These are phyloP conservation scores for Lasioglossum villosulum DNA, from an alignment of 2,888 invertebrate genomes.

Conservation along the genomic window DNA sequence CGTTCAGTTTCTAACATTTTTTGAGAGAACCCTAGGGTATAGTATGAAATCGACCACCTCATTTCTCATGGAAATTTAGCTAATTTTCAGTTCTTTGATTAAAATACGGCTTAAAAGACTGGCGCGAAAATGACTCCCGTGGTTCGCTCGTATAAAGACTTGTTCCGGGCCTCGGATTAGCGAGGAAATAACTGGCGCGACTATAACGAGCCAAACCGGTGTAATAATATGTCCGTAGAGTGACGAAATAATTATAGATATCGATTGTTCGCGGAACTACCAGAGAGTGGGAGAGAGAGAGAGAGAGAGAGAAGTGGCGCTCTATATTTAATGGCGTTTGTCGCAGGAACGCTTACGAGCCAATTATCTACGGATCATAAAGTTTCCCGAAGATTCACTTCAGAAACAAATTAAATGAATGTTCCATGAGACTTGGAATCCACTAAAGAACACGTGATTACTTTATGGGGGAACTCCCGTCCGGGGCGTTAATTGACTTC, in stretches of 20 bases:
- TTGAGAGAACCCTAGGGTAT: neutral
- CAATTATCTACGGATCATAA: constrained; percentile 9
- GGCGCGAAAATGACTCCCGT: neutral
- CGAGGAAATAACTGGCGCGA: neutral
- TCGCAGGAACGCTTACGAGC: constrained; percentile 7
- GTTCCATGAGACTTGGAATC: neutral
- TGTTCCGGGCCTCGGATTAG: neutral
- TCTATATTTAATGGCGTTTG: constrained; percentile 31
- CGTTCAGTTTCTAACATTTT: neutral
- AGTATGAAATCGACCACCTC: neutral
- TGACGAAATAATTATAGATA: constrained; percentile 79
- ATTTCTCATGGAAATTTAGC: neutral
- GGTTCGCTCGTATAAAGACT: neutral
- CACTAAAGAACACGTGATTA: constrained; percentile 1
- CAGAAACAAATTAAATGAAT: constrained; percentile 13
- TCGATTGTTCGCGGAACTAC: constrained; percentile 72
- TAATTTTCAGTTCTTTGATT: neutral
- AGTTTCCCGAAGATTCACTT: constrained; percentile 16
- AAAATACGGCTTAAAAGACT: neutral
- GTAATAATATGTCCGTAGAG: constrained; percentile 58
- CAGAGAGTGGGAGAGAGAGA: neutral
- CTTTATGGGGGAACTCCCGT: neutral
- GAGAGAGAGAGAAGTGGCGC: neutral
- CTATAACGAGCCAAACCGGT: constrained; percentile 5
- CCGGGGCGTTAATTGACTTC: neutral